Base-by-base conservation (phyloP, 2,113 vertebrate genomes). In the Hydrochoerus hydrochaeris region DNA sequence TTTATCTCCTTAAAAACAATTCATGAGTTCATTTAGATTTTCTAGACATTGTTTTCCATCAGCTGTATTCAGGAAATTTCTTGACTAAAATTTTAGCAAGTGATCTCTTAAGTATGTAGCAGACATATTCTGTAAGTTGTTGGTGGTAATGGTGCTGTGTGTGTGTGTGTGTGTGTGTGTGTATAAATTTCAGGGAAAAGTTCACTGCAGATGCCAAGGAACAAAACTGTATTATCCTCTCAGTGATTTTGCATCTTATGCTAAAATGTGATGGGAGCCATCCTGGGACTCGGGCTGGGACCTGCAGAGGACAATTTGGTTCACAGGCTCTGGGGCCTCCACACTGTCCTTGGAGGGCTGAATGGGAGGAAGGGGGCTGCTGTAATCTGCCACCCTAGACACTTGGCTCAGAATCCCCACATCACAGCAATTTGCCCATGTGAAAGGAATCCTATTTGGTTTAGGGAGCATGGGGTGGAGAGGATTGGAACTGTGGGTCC, bases 171-270 rank as follows among this genome's bases (percentile, higher is more conserved):
- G 65, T 67, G 32, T n/a, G 2, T 26, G 52, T 54, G 7, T 24
- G 41, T 41, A 32, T 69, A 28, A 88, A 82, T 91, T 96, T 86
- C 30, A 35, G 38, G 38, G 84, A 80, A 80, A 95, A 86, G 57
- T 32, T 14, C 35, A 60, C 44, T 60, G 16, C 85, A 87, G 65
- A 67, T 3, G 19, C 69, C 49, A 20, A 80, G 46, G 49, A 90
- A 89, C 32, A 83, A 90, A 93, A 46, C 19, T 41, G 24, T 35
- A 44, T 77, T 85, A 87, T 83, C 38, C 13, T 94, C 26, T 90
- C 30, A 71, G 17, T 91, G 73, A 82, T 88, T 89, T 88, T 95
- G 60, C 30, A 58, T 22, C 20, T 49, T 41, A 52, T n/a, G 11
- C 30, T 81, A 94, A 67, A 80, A 80, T 54, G 10, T 11, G 46